These are phyloP conservation scores for Drosophila ercepeae DNA, from an alignment of 1,140 invertebrate genomes.

Conservation along the genomic window DNA sequence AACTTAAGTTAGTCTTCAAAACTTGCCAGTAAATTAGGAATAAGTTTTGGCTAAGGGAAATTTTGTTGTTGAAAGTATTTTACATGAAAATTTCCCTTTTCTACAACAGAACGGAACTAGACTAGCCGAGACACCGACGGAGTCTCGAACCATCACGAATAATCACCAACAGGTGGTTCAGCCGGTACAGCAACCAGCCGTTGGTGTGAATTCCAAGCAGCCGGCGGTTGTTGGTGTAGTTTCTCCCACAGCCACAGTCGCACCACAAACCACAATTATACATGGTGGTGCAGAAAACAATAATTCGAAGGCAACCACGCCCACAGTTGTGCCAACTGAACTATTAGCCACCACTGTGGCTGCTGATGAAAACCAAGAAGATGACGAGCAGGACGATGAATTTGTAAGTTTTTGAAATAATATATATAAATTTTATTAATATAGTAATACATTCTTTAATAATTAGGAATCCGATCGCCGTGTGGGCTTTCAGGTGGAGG, in stretches of 20 bases:
- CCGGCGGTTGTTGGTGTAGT: constrained; percentile 21
- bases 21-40: too few species aligned
- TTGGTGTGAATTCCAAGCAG: constrained; percentile 49
- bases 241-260: constrained; percentile 32
- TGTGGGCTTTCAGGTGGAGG: constrained; percentile 80
- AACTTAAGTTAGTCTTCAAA: too few species aligned
- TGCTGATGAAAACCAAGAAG: constrained; percentile 24
- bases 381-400: constrained; percentile 81
- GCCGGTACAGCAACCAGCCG: constrained; percentile 53
- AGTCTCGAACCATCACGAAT: constrained; percentile 50
- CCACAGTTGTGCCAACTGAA: constrained; percentile 32
- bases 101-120: constrained; percentile 54
- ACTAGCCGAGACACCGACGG: constrained; percentile 63
- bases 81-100: constrained; percentile 12
- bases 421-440: background rate
- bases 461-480: constrained; percentile 72
- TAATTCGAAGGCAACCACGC: constrained; percentile 6
- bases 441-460: background rate
- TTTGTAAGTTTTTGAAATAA: constrained; percentile 53
- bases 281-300: constrained; percentile 41
- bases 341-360: constrained; percentile 13
- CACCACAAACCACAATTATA: constrained; percentile 41
- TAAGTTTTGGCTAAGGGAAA: background rate
- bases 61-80: background rate
- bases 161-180: constrained; percentile 54